phyloP scores from a whole-genome alignment of 2,888 invertebrate species.

The Drosophila robusta region DNA sequence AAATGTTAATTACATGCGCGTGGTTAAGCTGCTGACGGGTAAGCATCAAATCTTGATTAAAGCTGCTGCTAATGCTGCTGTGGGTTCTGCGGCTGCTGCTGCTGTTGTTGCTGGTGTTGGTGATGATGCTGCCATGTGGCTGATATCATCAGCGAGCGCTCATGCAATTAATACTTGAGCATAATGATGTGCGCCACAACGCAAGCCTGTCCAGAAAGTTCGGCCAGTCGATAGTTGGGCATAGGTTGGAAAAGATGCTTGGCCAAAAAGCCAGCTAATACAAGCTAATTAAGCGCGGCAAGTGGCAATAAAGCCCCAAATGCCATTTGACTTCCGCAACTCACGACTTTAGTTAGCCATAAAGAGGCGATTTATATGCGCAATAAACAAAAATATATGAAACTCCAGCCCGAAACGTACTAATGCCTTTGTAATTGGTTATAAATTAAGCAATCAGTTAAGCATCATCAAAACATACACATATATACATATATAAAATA shows the following conservation, averaged over 20 bases:
- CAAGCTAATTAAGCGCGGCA: constrained; percentile 73
- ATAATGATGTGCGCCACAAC: constrained; percentile 65
- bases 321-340: constrained; percentile 71
- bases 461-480: constrained; percentile 38
- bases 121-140: constrained; percentile 38
- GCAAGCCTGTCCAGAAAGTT: constrained; percentile 18
- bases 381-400: constrained; percentile 67
- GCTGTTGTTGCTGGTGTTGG: constrained; percentile 12
- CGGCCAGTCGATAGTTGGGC: constrained; percentile 46
- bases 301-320: constrained; percentile 57
- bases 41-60: constrained; percentile 71
- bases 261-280: constrained; percentile 51
- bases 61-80: constrained; percentile 20
- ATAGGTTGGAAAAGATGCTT: constrained; percentile 15
- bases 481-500: constrained; percentile 3
- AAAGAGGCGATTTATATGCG: constrained; percentile 73
- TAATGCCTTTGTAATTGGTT: constrained; percentile 79
- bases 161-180: constrained; percentile 73
- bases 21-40: constrained; percentile 65
- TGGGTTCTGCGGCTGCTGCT: constrained; percentile 7
- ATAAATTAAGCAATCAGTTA: constrained; percentile 75
- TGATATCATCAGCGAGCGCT: constrained; percentile 68
- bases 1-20: constrained; percentile 79
- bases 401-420: constrained; percentile 40
- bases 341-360: constrained; percentile 48